Percentiles rank a stretch among this genome's conserved stretches.
Evolutionary conservation across 2,797 vertebrate species (phyloP).

Genomic region (Acropternis orthonyx): DNA sequence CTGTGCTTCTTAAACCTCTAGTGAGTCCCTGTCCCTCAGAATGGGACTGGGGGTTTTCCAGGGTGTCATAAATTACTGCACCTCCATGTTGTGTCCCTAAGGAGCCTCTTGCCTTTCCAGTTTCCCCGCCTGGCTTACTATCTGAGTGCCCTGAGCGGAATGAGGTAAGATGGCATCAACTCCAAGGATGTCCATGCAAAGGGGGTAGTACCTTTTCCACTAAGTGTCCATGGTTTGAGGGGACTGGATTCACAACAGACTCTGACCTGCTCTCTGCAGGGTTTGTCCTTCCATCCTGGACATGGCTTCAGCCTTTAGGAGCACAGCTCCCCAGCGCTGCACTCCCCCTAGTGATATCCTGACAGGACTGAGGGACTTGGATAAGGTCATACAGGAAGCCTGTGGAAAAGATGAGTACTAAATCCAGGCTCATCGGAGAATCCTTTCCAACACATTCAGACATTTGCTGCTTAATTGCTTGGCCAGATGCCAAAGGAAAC

Average conservation of each 20-base stretch:
- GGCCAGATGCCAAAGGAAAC: not conserved
- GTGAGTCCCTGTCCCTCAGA: conserved; percentile 15
- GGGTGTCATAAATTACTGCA: not conserved
- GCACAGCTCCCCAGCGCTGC: not conserved
- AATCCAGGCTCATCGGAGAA: not conserved
- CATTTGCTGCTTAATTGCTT: not conserved
- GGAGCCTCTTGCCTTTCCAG: conserved; percentile 14
- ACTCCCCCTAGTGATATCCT: not conserved
- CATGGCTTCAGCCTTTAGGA: not conserved
- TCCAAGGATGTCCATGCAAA: not conserved
- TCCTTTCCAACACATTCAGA: not conserved
- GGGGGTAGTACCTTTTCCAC: not conserved
- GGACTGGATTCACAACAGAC: not conserved
- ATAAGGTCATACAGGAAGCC: not conserved
- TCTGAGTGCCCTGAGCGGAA: not conserved
- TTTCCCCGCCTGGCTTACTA: conserved; percentile 53
- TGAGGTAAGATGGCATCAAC: not conserved
- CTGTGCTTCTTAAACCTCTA: conserved; percentile 55
- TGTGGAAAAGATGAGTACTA: not conserved
- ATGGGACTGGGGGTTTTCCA: not conserved
- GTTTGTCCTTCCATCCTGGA: not conserved
- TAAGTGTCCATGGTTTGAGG: too few species aligned
- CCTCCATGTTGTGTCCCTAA: not conserved
- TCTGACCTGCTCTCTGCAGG: not conserved
- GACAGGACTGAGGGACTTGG: not conserved